These are phyloP conservation scores for Diarsia dahlii DNA, from an alignment of 2,888 invertebrate species.

Conservation along the genomic window DNA sequence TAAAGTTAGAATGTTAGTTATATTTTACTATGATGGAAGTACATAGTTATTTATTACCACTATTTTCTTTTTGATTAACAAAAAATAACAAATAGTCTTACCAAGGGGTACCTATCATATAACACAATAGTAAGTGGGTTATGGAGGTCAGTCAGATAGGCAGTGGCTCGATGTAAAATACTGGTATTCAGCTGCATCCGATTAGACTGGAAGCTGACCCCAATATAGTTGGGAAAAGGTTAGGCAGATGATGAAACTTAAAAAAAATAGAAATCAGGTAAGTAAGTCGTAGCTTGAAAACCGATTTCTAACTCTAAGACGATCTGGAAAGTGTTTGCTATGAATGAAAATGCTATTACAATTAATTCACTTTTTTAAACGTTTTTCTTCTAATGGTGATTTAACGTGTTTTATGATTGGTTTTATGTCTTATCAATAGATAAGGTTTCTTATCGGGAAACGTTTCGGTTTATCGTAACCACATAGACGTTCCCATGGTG, in stretches of 20 bases:
- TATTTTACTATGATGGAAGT: not conserved
- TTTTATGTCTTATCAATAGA: conserved; percentile 47
- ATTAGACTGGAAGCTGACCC: no score
- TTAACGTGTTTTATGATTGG: conserved; percentile 22
- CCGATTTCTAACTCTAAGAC: not conserved
- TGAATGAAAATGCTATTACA: not conserved
- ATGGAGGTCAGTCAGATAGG: no score
- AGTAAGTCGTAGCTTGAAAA: not conserved
- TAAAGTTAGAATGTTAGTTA: not conserved
- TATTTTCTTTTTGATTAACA: not conserved
- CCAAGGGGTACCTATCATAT: no score
- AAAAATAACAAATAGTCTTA: no score
- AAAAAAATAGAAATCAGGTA: not conserved
- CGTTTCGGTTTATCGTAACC: conserved; percentile 20
- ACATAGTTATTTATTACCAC: not conserved
- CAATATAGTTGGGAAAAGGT: no score
- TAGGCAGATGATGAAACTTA: no score
- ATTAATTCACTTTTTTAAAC: conserved; percentile 15
- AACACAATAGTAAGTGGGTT: no score
- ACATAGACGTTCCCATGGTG: conserved; percentile 7
- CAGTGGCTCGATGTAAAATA: no score
- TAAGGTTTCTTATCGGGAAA: conserved; percentile 40
- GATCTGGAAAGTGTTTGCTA: not conserved
- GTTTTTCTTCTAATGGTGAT: conserved; percentile 27
- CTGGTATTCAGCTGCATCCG: no score